These are phyloP conservation scores for Papilio machaon DNA, from an alignment of 1,140 invertebrate species.

Conservation along the genomic window DNA sequence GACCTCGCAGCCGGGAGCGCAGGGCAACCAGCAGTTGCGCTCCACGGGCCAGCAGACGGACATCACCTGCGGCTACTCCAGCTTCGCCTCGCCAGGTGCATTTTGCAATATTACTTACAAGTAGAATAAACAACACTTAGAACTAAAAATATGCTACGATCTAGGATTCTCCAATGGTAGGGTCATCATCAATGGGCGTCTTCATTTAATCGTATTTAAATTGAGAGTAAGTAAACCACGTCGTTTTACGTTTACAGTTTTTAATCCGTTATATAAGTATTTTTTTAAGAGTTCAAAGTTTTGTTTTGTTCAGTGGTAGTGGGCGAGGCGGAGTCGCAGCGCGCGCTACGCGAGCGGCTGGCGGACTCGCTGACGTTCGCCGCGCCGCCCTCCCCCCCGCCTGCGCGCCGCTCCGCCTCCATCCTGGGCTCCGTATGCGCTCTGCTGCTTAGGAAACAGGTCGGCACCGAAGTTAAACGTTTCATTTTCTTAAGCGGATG, in stretches of 20 bases:
- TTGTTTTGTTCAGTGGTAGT: not conserved
- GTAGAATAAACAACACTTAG: not conserved
- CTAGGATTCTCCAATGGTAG: too few relatives aligned
- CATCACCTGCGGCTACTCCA: conserved; percentile 64
- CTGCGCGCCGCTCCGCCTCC: conserved; percentile 60
- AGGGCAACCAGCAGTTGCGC: conserved; percentile 47
- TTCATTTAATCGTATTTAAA: too few relatives aligned
- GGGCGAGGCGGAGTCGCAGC: conserved; percentile 57
- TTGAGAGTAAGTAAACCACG: not conserved
- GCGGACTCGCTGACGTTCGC: conserved; percentile 67
- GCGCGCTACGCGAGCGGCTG: conserved; percentile 55
- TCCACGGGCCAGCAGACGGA: conserved; percentile 71
- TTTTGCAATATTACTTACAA: not conserved
- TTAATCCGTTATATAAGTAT: not conserved
- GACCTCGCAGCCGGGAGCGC: conserved; percentile 28
- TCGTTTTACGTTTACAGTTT: not conserved
- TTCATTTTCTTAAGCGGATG: too few relatives aligned
- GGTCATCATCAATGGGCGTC: not conserved
- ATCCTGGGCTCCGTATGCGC: conserved; percentile 74
- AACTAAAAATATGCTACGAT: not conserved
- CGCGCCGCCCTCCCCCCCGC: conserved; percentile 57
- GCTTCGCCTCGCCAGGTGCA: conserved; percentile 59
- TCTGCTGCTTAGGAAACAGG: conserved; percentile 69
- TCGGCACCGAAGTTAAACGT: conserved; percentile 28
- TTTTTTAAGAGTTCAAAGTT: not conserved